A percentile compares a stretch with the other conserved stretches of the same genome.
These are phyloP conservation scores for Apodemia duryi DNA, from an alignment of 2,888 invertebrate genomes.

Conservation along the genomic window DNA sequence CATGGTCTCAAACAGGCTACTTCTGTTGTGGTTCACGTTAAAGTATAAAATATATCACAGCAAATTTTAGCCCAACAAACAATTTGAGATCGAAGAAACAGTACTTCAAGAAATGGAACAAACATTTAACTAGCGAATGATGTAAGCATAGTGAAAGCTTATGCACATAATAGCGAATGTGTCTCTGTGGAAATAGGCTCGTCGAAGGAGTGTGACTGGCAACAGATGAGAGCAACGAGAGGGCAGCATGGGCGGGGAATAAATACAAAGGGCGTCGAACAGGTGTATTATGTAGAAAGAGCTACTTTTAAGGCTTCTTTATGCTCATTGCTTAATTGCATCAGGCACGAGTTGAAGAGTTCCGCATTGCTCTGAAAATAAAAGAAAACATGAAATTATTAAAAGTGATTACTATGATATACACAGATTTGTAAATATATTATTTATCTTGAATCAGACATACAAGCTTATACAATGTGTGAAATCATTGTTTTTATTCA, in stretches of 20 bases:
- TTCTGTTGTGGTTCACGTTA: constrained; percentile 50
- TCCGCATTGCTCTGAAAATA: constrained; percentile 84
- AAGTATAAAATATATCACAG: constrained; percentile 77
- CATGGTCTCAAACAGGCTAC: constrained; percentile 45
- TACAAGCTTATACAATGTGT: too few species aligned
- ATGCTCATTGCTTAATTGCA: constrained; percentile 87
- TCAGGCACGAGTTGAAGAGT: constrained; percentile 89
- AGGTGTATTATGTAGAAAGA: constrained; percentile 63
- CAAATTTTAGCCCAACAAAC: constrained; percentile 69
- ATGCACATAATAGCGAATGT: neutral
- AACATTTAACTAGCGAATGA: constrained; percentile 15
- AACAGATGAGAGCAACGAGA: constrained; percentile 36
- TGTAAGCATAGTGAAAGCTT: constrained; percentile 24
- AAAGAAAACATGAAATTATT: neutral
- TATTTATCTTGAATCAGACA: too few species aligned
- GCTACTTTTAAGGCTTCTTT: constrained; percentile 90
- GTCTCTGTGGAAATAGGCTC: constrained; percentile 24
- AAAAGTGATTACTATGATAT: too few species aligned
- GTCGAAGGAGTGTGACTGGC: constrained; percentile 35
- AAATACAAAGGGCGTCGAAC: constrained; percentile 36
- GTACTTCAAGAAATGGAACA: constrained; percentile 37
- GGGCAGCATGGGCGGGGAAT: constrained; percentile 38
- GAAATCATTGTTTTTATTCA: too few species aligned
- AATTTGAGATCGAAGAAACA: constrained; percentile 43
- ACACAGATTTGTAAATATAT: too few species aligned